A percentile compares a stretch with the other conserved stretches of the same genome.
These are phyloP conservation scores for Alviniconcha strummeri DNA, from an alignment of 2,888 invertebrate genomes.

Conservation along the genomic window DNA sequence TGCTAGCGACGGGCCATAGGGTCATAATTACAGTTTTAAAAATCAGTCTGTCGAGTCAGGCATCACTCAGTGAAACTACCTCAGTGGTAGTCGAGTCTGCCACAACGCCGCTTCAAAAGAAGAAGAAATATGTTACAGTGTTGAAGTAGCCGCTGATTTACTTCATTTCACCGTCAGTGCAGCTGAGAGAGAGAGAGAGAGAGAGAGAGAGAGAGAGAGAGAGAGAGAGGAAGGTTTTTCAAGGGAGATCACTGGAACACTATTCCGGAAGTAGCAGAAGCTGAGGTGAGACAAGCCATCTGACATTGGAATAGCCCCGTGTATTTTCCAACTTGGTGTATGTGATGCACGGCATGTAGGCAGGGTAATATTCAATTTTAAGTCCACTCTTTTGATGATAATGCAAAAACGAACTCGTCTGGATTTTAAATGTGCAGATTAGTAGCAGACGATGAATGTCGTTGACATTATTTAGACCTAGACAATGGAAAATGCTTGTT, in stretches of 20 bases:
- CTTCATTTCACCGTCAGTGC: too few species aligned
- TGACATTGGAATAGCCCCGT: slow-evolving; percentile 27
- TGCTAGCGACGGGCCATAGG: too few species aligned
- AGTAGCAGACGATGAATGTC: too few species aligned
- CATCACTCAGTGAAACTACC: too few species aligned
- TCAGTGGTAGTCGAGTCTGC: too few species aligned
- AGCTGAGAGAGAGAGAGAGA: neutral
- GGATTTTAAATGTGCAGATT: neutral
- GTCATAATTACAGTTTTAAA: too few species aligned
- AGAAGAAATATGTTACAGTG: too few species aligned
- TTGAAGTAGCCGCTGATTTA: too few species aligned
- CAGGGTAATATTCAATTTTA: slow-evolving; percentile 4
- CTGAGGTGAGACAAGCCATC: neutral
- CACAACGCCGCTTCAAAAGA: too few species aligned
- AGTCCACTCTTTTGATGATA: neutral
- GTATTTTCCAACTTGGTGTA: neutral
- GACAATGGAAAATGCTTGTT: slow-evolving; percentile 1
- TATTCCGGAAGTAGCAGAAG: neutral
- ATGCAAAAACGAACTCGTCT: neutral
- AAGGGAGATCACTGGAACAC: slow-evolving; percentile 3
- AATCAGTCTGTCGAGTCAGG: too few species aligned
- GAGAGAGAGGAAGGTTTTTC: neutral
- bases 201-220: neutral
- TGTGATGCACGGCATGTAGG: too few species aligned
- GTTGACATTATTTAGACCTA: neutral